Evolutionary conservation across 2,888 invertebrate genomes (phyloP), one percentile per base, ranked within the genome.

Genomic region (Cantharis rustica): DNA sequence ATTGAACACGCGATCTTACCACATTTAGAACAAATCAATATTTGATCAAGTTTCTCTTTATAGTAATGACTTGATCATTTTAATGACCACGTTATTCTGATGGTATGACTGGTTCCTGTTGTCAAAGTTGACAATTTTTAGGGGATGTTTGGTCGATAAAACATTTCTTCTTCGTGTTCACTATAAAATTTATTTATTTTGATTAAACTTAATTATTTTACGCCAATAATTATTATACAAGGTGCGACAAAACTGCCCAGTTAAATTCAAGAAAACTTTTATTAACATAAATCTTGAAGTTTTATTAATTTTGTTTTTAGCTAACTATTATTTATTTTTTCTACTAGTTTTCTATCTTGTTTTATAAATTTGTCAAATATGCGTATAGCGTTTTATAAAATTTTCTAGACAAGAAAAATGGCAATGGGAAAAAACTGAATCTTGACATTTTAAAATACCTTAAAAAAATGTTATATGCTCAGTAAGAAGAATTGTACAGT

Each of bases 91-190:
- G 62, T 13, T 71, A 66, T 17, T 66, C 64, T 63, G 26, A 62
- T 61, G 26, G 66, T 73, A 76, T 69, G 76, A 82, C 78, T 79
- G 80, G 80, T 73, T 82, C 79, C 76, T 80, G 75, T 83, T 81
- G 81, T 82, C 81, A 83, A 79, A 81, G 84, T 84, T 85, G 84
- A 85, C 84, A 85, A 80, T 84, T 84, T 84, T 85, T 85, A 73
- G 68, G 76, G 72, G 75, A 61, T 81, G 85, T 86, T 86, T 86
- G 85, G 82, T 86, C 85, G 79, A 86, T 86, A 85, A 77, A 47
- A n/a, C 47, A 9, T 47, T 61, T 20, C 23, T 20, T 66, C 17
- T 23, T 66, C 64, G 23, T 66, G 20, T 20, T 66, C 7, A 64
- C 64, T 23, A 15, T 23, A 66, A 17, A 20, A 66, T 66, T 66